Evolutionary conservation across 2,797 vertebrate genomes (phyloP).

Genomic region (Eutrigla gurnardus): DNA sequence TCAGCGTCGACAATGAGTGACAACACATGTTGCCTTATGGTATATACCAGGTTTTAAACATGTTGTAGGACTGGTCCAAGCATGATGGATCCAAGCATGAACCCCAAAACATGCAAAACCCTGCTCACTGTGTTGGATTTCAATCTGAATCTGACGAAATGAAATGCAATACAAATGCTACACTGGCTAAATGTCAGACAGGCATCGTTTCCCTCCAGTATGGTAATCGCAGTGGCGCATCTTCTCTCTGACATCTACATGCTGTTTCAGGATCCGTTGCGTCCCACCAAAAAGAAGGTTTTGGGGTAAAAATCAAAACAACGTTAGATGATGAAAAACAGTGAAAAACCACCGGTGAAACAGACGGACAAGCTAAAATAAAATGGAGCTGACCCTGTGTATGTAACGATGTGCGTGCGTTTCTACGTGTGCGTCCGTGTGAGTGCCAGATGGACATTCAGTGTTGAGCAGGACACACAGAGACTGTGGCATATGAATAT

Average conservation of each 20-base stretch:
- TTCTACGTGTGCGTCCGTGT: slow-evolving; percentile 69
- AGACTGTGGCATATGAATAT: slow-evolving; percentile 83
- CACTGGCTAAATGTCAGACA: slow-evolving; percentile 56
- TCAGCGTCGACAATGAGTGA: not conserved
- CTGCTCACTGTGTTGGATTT: slow-evolving; percentile 37
- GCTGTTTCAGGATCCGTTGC: slow-evolving; percentile 20
- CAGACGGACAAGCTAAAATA: slow-evolving; percentile 63
- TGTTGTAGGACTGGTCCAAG: slow-evolving; percentile 1
- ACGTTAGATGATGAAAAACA: slow-evolving; percentile 44
- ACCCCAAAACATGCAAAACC: slow-evolving; percentile 36
- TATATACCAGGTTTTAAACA: slow-evolving; percentile 1
- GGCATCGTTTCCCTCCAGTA: slow-evolving; percentile 46
- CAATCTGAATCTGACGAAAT: slow-evolving; percentile 40
- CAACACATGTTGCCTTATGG: slow-evolving; percentile 2
- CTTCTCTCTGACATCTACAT: slow-evolving; percentile 24
- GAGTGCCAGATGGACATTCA: slow-evolving; percentile 84
- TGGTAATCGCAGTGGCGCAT: slow-evolving; percentile 35
- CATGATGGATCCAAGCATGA: slow-evolving; percentile 10
- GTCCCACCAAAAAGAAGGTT: slow-evolving; percentile 71
- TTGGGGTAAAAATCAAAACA: slow-evolving; percentile 28
- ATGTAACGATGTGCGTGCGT: slow-evolving; percentile 58
- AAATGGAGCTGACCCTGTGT: slow-evolving; percentile 67
- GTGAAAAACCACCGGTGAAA: slow-evolving; percentile 39
- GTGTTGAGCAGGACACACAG: slow-evolving; percentile 87
- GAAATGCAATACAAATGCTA: slow-evolving; percentile 65